Conservation (phyloP, 2,113 vertebrate genomes). For the Coracopsis vasa region DNA sequence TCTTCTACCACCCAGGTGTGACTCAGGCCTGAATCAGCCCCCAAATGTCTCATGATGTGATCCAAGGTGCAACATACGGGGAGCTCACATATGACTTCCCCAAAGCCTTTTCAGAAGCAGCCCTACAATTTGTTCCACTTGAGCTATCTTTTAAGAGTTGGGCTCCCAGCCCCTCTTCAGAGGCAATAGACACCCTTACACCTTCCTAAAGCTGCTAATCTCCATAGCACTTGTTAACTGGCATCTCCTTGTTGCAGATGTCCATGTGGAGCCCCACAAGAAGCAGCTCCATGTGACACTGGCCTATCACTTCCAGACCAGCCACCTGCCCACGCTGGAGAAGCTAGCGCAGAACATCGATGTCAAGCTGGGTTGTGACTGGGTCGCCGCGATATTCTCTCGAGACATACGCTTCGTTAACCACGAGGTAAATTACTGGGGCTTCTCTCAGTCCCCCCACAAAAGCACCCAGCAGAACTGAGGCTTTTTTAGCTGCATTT, state of each 20-base stretch:
- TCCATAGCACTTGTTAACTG: fast-evolving
- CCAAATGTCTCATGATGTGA: background rate
- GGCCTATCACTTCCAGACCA: constrained; percentile 95
- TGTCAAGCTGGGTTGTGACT: constrained; percentile 89
- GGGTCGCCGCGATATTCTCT: constrained; percentile 94
- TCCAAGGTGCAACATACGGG: background rate
- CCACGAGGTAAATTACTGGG: constrained; percentile 83
- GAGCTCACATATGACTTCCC: background rate
- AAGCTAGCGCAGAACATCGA: constrained; percentile 91
- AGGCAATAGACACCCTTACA: fast-evolving
- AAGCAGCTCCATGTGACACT: constrained; percentile 97
- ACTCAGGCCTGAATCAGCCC: background rate
- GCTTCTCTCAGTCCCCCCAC: background rate
- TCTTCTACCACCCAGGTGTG: background rate
- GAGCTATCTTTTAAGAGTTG: background rate
- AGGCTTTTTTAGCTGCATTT: background rate
- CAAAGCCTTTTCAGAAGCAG: background rate
- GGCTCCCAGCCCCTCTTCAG: background rate
- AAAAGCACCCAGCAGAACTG: background rate
- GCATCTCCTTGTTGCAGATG: constrained; percentile 75
- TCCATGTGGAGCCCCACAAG: constrained; percentile 93
- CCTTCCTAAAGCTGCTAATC: background rate
- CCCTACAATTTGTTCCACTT: background rate
- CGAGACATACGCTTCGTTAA: constrained; percentile 95
- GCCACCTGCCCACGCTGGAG: constrained; percentile 87